A percentile compares a stretch with the other conserved stretches of the same genome.
Evolutionary conservation across 2,888 invertebrate species (phyloP).

Genomic region (Syritta pipiens): DNA sequence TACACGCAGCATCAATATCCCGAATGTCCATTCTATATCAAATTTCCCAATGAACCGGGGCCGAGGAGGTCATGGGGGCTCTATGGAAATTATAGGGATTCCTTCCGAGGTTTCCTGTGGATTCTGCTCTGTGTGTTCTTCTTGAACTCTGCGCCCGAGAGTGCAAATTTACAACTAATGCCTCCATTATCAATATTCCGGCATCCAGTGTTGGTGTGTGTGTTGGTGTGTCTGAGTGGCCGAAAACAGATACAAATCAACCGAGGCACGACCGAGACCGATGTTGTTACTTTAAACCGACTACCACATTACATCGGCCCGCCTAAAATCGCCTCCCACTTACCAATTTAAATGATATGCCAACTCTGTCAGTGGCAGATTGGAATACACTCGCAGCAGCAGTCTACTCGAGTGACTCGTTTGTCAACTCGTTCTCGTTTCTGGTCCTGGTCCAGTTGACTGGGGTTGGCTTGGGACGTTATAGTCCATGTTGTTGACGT

Average conservation of each 20-base stretch:
- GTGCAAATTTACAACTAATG: constrained; percentile 54
- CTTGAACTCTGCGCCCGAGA: neutral
- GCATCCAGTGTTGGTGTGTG: too few species aligned
- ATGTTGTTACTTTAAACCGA: constrained; percentile 62
- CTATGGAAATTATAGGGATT: constrained; percentile 51
- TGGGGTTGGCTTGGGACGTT: too few species aligned
- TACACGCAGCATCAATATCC: neutral
- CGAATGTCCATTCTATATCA: constrained; percentile 10
- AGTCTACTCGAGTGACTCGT: constrained; percentile 64
- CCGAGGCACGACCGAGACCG: constrained; percentile 10
- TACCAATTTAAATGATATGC: constrained; percentile 67
- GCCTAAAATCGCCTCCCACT: constrained; percentile 64
- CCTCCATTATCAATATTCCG: constrained; percentile 48
- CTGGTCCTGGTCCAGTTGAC: constrained; percentile 60
- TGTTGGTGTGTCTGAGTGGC: constrained; percentile 6
- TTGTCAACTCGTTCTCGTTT: constrained; percentile 64
- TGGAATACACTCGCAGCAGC: constrained; percentile 52
- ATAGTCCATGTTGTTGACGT: constrained; percentile 62
- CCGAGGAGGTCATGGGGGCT: neutral
- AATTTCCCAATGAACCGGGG: constrained; percentile 30
- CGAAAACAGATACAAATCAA: neutral
- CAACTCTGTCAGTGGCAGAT: constrained; percentile 64
- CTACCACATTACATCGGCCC: constrained; percentile 42
- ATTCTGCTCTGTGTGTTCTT: constrained; percentile 10
- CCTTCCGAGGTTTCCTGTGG: constrained; percentile 17